These are phyloP conservation scores for Pissodes strobi DNA, from an alignment of 1,140 invertebrate species.

Conservation along the genomic window DNA sequence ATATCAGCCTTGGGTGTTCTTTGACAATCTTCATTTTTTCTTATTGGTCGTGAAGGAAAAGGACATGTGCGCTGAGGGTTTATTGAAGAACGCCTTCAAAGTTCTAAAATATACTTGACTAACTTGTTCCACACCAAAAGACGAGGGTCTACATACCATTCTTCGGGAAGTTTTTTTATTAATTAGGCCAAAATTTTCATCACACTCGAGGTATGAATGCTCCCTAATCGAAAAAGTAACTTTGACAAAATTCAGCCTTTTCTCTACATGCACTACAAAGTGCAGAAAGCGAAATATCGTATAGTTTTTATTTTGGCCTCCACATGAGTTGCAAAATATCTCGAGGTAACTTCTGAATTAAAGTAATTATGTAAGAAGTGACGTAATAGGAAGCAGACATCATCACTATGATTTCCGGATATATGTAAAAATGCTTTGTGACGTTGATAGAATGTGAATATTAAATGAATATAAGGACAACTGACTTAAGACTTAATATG, in stretches of 20 bases:
- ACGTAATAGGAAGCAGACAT: slow-evolving; percentile 43
- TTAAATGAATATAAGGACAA: slow-evolving; percentile 42
- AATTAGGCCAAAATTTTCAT: slow-evolving; percentile 44
- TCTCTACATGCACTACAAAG: slow-evolving; percentile 10
- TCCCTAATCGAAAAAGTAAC: slow-evolving; percentile 36
- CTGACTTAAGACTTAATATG: slow-evolving; percentile 28
- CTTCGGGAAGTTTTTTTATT: slow-evolving; percentile 40
- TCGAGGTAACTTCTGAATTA: slow-evolving; percentile 22
- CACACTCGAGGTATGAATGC: slow-evolving; percentile 45
- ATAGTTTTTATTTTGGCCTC: no score
- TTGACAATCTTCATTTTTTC: no score
- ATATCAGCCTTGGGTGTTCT: no score
- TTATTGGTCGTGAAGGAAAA: no score
- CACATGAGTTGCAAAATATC: slow-evolving; percentile 45
- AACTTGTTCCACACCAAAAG: no score
- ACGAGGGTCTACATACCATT: no score
- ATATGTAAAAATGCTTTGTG: slow-evolving; percentile 38
- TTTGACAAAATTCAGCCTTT: slow-evolving; percentile 26
- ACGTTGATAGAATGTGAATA: slow-evolving; percentile 36
- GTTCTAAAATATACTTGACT: no score
- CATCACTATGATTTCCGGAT: slow-evolving; percentile 37
- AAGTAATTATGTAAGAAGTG: slow-evolving; percentile 36
- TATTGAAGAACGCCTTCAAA: no score
- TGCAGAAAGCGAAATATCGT: slow-evolving; percentile 36
- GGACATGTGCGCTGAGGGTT: no score